These are phyloP conservation scores for Digitonthophagus gazella DNA, from an alignment of 2,888 invertebrate genomes.

Conservation along the genomic window DNA sequence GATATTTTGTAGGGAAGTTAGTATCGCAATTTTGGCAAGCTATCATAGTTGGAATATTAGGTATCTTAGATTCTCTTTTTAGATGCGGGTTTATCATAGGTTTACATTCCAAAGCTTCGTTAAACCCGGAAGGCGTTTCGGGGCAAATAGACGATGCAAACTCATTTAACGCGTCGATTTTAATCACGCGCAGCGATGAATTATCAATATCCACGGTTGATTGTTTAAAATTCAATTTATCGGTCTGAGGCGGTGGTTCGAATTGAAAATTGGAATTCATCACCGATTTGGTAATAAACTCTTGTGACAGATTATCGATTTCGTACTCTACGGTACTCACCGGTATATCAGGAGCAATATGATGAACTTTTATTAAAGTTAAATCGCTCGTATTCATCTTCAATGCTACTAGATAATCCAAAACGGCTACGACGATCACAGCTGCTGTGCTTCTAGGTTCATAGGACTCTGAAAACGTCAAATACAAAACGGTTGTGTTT, in stretches of 20 bases:
- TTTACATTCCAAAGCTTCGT: constrained; percentile 33
- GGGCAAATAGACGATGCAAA: background rate
- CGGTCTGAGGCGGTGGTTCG: constrained; percentile 13
- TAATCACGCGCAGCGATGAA: constrained; percentile 38
- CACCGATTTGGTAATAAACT: constrained; percentile 40
- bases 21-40: constrained; percentile 52
- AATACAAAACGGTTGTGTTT: background rate
- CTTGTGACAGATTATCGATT: constrained; percentile 40
- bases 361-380: constrained; percentile 42
- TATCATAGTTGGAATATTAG: constrained; percentile 42
- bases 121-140: constrained; percentile 37
- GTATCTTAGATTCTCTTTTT: constrained; percentile 36
- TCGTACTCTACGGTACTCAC: constrained; percentile 40
- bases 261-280: constrained; percentile 33
- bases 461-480: constrained; percentile 6
- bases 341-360: constrained; percentile 38
- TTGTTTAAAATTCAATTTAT: constrained; percentile 37
- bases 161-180: constrained; percentile 40
- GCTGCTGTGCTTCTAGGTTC: constrained; percentile 39
- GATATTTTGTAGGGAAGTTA: constrained; percentile 51
- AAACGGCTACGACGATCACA: constrained; percentile 39
- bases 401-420: constrained; percentile 40
- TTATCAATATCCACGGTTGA: constrained; percentile 36
- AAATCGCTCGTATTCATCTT: constrained; percentile 41
- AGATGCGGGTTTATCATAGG: constrained; percentile 20